Percentiles rank a stretch among this genome's conserved stretches.
phyloP scores from a whole-genome alignment of 2,888 invertebrate species.

The Rhingia rostrata region DNA sequence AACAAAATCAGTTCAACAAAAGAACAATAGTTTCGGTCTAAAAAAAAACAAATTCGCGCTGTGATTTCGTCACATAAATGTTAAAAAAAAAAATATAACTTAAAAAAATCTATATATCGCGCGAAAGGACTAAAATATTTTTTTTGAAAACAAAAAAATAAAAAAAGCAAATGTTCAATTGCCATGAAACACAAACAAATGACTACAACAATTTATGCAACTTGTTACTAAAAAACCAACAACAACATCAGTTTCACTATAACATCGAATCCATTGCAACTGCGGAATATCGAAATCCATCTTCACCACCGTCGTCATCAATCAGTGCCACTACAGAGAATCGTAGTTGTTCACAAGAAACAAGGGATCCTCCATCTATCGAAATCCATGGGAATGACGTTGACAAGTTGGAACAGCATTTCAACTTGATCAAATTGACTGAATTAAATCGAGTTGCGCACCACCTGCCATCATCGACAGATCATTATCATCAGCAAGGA shows the following conservation, averaged over 20 bases:
- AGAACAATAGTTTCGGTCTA: slow-evolving; percentile 44
- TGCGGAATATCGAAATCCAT: slow-evolving; percentile 67
- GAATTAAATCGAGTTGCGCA: slow-evolving; percentile 36
- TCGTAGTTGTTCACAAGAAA: slow-evolving; percentile 26
- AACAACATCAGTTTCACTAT: slow-evolving; percentile 65
- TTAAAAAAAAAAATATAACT: slow-evolving; percentile 13
- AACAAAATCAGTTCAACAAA: slow-evolving; percentile 44
- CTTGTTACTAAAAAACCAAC: slow-evolving; percentile 57
- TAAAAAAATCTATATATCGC: not conserved
- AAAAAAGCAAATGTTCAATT: slow-evolving; percentile 67
- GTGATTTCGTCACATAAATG: slow-evolving; percentile 64
- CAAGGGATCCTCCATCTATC: slow-evolving; percentile 35
- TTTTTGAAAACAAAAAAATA: slow-evolving; percentile 8
- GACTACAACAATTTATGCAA: slow-evolving; percentile 62
- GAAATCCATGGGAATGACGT: slow-evolving; percentile 47
- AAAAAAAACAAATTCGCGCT: slow-evolving; percentile 34
- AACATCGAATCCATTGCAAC: slow-evolving; percentile 71
- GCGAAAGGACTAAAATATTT: slow-evolving; percentile 33
- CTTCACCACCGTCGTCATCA: slow-evolving; percentile 64
- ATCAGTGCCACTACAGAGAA: slow-evolving; percentile 37
- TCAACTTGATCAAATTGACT: slow-evolving; percentile 53
- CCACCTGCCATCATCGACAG: slow-evolving; percentile 40
- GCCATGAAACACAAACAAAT: slow-evolving; percentile 71
- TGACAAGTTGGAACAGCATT: slow-evolving; percentile 58
- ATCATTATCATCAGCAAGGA: slow-evolving; percentile 48